phyloP scores from a whole-genome alignment of 2,113 vertebrate species.

The Lutjanus erythropterus region DNA sequence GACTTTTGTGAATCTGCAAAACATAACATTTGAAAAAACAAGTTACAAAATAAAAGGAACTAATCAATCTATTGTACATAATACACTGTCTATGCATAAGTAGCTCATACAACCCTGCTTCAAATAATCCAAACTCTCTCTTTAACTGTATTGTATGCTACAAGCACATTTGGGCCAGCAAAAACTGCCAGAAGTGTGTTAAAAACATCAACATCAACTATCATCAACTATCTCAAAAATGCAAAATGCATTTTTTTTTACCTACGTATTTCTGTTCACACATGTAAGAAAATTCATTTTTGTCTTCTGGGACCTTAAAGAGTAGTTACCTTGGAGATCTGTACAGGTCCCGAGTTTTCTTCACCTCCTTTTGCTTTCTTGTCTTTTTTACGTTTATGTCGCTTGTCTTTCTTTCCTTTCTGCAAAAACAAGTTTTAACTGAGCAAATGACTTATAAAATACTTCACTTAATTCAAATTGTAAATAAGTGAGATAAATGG shows the following conservation, averaged over 20 bases:
- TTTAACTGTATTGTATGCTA: too few relatives aligned
- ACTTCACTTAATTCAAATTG: not conserved
- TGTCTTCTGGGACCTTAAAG: not conserved
- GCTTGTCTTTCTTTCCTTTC: conserved; percentile 91
- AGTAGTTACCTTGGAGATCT: conserved; percentile 90
- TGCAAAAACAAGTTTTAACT: conserved; percentile 51
- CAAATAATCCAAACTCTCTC: too few relatives aligned
- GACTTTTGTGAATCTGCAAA: too few relatives aligned
- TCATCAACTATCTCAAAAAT: not conserved
- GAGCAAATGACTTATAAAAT: not conserved
- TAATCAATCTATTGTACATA: too few relatives aligned
- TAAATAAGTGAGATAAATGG: not conserved
- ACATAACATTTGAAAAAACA: too few relatives aligned
- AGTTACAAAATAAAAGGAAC: too few relatives aligned
- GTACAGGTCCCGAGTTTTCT: conserved; percentile 85
- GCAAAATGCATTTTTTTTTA: not conserved
- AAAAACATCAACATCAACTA: not conserved
- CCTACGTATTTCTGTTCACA: not conserved
- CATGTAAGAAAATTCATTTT: not conserved
- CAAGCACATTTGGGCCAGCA: not conserved
- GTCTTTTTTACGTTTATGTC: conserved; percentile 90
- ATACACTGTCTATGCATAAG: too few relatives aligned
- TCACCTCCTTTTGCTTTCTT: conserved; percentile 88
- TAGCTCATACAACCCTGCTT: too few relatives aligned
- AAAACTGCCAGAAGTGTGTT: not conserved